Evolutionary conservation across 2,888 invertebrate genomes (phyloP), one percentile per base, ranked within the genome.

Genomic region (Schrankia costaestrigalis): DNA sequence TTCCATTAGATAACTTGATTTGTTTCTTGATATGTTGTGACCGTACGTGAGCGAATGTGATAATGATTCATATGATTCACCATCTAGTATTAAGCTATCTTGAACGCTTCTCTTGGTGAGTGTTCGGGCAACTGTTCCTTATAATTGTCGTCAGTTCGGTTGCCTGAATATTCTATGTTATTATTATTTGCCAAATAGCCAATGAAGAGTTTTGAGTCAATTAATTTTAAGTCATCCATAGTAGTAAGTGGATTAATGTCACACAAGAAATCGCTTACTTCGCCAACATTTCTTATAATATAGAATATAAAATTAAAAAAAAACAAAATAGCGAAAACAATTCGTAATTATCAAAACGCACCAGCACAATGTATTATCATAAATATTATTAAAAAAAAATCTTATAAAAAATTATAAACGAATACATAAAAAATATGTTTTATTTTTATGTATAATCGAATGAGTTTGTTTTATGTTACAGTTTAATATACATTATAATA

Each of bases 181-280:
- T 56, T 53, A 47, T 71, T 63, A 44, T 73, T 69, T 71, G 74
- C 79, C 78, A 78, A 79, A 63, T 63, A 57, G 66, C 62, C 56
- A 64, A 65, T 64, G 59, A 43, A 71, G 67, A 58, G 59, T 71
- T 78, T 75, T 66, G 66, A 78, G 85, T 86, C 85, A 86, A 86
- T 86, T 86, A 86, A 76, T 80, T 86, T 85, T 81, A 85, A 84
- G 86, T 85, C 85, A 86, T 83, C 75, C 71, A 78, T 84, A 85
- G 78, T 41, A 48, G 57, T 82, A 85, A 79, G 81, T 72, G 48
- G 71, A 70, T 63, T 53, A 63, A 60, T 57, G 58, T 69, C 67
- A 63, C 64, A 64, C 55, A 51, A 13, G 66, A 62, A 69, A 72
- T 75, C 66, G 82, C 84, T 81, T 83, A 61, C 66, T 80, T 79